Conservation (phyloP, 2,113 vertebrate genomes). For the Isurus oxyrinchus region DNA sequence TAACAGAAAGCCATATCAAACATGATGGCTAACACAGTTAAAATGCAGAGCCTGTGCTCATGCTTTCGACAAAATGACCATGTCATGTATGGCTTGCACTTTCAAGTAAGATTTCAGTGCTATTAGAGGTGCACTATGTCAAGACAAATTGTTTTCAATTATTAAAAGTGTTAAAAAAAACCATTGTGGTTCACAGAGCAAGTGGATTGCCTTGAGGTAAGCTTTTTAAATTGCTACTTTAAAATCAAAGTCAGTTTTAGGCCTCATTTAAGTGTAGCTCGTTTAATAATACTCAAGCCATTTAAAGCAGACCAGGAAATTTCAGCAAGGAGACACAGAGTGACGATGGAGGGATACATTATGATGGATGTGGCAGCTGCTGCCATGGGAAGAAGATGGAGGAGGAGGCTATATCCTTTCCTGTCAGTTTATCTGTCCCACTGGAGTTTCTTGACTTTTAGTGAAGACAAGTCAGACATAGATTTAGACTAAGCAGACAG, state of each 20-base stretch:
- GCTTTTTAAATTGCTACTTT: constrained; percentile 28
- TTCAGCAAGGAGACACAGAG: constrained; percentile 12
- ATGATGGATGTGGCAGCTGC: constrained; percentile 28
- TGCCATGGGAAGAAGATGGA: constrained; percentile 24
- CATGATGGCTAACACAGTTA: not conserved
- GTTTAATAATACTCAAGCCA: not conserved
- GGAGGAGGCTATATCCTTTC: constrained; percentile 33
- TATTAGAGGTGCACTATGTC: not conserved
- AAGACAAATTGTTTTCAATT: constrained; percentile 28
- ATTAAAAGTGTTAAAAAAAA: constrained; percentile 28
- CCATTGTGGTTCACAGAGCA: constrained; percentile 21
- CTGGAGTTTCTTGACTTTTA: constrained; percentile 36
- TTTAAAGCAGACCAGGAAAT: constrained; percentile 14
- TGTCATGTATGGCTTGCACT: not conserved
- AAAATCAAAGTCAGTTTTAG: constrained; percentile 16
- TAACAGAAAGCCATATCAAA: not conserved
- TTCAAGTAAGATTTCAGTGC: not conserved
- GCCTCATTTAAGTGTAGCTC: constrained; percentile 27
- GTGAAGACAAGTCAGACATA: constrained; percentile 32
- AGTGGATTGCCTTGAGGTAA: constrained; percentile 29
- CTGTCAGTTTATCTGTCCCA: constrained; percentile 33
- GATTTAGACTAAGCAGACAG: constrained; percentile 33
- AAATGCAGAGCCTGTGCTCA: not conserved
- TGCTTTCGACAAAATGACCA: not conserved
- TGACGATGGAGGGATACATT: constrained; percentile 26